Conservation (phyloP, 2,888 invertebrate genomes). For the Alcis repandata region DNA sequence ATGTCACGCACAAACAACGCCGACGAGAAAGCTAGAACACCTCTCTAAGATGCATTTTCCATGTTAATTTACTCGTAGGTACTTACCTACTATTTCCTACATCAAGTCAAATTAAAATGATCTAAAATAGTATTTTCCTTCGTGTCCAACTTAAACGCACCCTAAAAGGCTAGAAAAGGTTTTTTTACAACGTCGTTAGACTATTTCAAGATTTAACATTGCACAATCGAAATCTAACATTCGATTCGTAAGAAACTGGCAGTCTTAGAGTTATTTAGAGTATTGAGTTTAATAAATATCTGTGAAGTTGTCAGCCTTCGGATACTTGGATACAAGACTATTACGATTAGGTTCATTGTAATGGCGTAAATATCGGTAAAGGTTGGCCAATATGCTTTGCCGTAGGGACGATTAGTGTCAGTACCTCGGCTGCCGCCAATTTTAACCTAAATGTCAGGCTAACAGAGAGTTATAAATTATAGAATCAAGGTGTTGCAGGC, state of each 20-base stretch:
- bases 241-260: not conserved
- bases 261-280: conserved; percentile 4
- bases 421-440: conserved; percentile 20
- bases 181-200: not conserved
- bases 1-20: conserved; percentile 21
- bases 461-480: conserved; percentile 16
- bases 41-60: conserved; percentile 10
- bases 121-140: not conserved
- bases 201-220: not conserved
- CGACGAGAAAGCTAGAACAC: conserved; percentile 20
- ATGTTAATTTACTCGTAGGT: not conserved
- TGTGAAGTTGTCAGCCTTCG: conserved; percentile 33
- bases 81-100: not conserved
- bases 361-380: conserved; percentile 20
- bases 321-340: conserved; percentile 17
- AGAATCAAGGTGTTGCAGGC: conserved; percentile 12
- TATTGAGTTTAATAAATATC: conserved; percentile 3
- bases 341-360: conserved; percentile 38
- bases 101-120: not conserved
- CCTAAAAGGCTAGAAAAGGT: not conserved
- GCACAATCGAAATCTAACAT: not conserved
- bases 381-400: conserved; percentile 29
- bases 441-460: conserved; percentile 22
- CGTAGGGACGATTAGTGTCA: conserved; percentile 28
- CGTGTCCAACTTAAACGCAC: not conserved